Evolutionary conservation across 2,113 vertebrate species (phyloP).

Genomic region (Motacilla alba): DNA sequence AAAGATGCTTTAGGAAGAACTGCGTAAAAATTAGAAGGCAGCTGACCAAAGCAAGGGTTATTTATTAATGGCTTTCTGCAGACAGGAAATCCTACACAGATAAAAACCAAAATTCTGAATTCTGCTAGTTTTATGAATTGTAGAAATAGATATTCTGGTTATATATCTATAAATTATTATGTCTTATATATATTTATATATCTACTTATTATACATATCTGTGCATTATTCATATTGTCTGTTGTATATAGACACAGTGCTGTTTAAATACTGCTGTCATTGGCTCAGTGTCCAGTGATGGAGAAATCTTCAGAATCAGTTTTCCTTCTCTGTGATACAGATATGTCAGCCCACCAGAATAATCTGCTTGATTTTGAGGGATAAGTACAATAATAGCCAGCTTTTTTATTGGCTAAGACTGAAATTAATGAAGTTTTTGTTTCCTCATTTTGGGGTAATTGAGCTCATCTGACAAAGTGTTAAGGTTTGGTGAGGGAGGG

Average conservation of each 20-base stretch:
- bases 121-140: not conserved
- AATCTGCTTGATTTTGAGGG: not conserved
- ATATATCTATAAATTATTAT: not conserved
- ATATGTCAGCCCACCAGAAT: not conserved
- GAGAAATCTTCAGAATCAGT: not conserved
- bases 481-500: not conserved
- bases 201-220: fast-evolving
- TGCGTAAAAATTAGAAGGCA: not conserved
- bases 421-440: not conserved
- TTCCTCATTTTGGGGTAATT: not conserved
- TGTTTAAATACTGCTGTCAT: not conserved
- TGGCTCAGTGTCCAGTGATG: not conserved
- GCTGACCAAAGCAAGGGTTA: not conserved
- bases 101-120: not conserved
- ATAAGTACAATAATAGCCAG: not conserved
- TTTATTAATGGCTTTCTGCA: not conserved
- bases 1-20: not conserved
- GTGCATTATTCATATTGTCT: not conserved
- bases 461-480: not conserved
- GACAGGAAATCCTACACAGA: not conserved
- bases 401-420: not conserved
- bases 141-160: not conserved
- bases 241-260: fast-evolving
- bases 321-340: not conserved
- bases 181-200: too few relatives aligned